These are phyloP conservation scores for Dysdera silvatica DNA, from an alignment of 1,140 invertebrate genomes.

Conservation along the genomic window DNA sequence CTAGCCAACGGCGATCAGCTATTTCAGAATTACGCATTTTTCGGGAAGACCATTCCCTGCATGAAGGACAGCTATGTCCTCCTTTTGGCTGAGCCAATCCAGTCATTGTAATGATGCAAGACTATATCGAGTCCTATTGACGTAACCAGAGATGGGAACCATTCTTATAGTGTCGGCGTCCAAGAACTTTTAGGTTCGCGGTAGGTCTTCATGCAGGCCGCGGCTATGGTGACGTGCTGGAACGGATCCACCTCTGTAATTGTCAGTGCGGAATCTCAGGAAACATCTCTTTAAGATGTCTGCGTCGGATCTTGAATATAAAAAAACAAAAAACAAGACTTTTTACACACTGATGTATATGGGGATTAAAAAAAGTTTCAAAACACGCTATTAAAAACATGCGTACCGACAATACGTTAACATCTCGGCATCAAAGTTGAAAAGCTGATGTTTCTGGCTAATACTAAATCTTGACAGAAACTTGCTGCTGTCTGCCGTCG, in stretches of 20 bases:
- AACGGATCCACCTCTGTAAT: not conserved
- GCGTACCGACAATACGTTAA: not conserved
- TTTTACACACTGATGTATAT: too few relatives aligned
- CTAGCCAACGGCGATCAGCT: too few relatives aligned
- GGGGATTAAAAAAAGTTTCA: too few relatives aligned
- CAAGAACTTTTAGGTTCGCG: not conserved
- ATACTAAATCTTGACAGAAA: conserved; percentile 18
- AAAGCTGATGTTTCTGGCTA: not conserved
- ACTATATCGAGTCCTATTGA: not conserved
- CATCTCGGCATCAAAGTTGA: not conserved
- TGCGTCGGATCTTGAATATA: not conserved
- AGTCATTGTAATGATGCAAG: not conserved
- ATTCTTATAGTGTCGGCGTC: not conserved
- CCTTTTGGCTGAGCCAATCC: not conserved
- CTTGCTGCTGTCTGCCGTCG: conserved; percentile 1
- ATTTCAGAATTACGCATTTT: too few relatives aligned
- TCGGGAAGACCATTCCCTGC: not conserved
- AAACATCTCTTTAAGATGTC: not conserved
- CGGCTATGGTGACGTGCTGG: not conserved
- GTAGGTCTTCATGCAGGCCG: not conserved
- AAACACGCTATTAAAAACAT: too few relatives aligned
- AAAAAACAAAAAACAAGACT: too few relatives aligned
- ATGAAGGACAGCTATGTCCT: not conserved
- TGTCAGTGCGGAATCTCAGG: not conserved
- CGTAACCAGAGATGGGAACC: not conserved